These are phyloP conservation scores for Lordiphosa andalusiaca DNA, from an alignment of 2,888 invertebrate genomes.

Conservation along the genomic window DNA sequence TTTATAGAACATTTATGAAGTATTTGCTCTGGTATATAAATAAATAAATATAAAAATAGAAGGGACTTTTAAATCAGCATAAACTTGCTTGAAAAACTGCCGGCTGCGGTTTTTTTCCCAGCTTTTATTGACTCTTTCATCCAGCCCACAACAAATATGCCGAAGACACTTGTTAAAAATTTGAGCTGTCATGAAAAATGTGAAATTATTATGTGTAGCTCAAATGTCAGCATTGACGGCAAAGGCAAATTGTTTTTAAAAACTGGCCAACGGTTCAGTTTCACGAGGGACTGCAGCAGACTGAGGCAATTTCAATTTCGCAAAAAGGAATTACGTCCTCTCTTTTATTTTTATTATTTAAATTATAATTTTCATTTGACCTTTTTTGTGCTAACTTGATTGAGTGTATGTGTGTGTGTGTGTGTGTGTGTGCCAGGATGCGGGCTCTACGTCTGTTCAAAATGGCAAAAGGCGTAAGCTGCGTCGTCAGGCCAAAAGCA, in stretches of 20 bases:
- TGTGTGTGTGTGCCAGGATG: constrained; percentile 20
- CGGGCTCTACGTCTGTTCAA: constrained; percentile 45
- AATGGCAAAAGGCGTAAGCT: constrained; percentile 71
- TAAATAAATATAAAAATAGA: too few species aligned
- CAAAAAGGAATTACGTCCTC: constrained; percentile 53
- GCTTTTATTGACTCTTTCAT: too few species aligned
- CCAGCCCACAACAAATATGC: constrained; percentile 3
- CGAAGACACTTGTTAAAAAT: constrained; percentile 8
- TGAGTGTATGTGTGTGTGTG: constrained; percentile 7
- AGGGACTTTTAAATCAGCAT: too few species aligned
- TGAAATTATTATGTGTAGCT: constrained; percentile 5
- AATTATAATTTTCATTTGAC: constrained; percentile 49
- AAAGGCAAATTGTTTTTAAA: constrained; percentile 4
- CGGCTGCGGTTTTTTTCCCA: too few species aligned
- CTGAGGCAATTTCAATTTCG: constrained; percentile 61
- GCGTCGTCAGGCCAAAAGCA: constrained; percentile 32
- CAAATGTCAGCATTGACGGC: constrained; percentile 8
- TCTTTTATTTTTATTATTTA: constrained; percentile 43
- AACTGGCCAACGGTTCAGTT: constrained; percentile 5
- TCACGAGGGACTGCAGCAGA: constrained; percentile 4
- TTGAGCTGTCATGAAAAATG: constrained; percentile 9
- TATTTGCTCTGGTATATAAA: too few species aligned
- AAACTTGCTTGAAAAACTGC: too few species aligned
- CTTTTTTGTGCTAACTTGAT: constrained; percentile 26
- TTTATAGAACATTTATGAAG: too few species aligned